Evolutionary conservation across 2,888 invertebrate species (phyloP), one percentile per base, ranked within the genome.

Genomic region (Drosophila seclusa): DNA sequence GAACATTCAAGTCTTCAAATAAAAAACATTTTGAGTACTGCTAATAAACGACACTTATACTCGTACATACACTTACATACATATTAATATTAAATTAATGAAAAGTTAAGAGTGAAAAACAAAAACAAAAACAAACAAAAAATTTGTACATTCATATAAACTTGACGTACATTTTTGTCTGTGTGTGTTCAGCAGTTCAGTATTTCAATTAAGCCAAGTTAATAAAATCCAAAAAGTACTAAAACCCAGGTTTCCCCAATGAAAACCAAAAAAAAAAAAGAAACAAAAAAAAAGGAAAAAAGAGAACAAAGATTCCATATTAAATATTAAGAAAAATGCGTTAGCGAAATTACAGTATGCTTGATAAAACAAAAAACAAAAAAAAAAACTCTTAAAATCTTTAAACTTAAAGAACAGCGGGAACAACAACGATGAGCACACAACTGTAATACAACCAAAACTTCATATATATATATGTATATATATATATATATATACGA

Each of bases 151-250:
- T 79, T 73, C 74, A 79, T 68, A 66, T 64, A 5, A 70, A 70
- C 42, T 58, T 66, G 50, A 64, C 65, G 67, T 79, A 79, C 67
- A 70, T 67, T 71, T 63, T 70, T 62, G 78, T 86, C 85, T 82
- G 82, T 77, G 69, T 79, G 77, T 80, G 85, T 85, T 85, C 83
- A 85, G 78, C 82, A 73, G 80, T 84, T 80, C 83, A 90, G 88
- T 89, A 90, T 90, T 90, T 85, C 78, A 85, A 89, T 78, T 89
- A 90, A 86, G 85, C 88, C 90, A 88, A 90, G 74, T 77, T 68
- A 79, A 63, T 52, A 45, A 70, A 73, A 55, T 62, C 45, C 27
- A 67, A 68, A 73, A 60, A 49, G 31, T 68, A 71, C 64, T 78
- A 74, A 76, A 73, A 70, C 75, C 80, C 80, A 68, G 87, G 87